Evolutionary conservation across 1,140 invertebrate genomes (phyloP), one percentile per base, ranked within the genome.

Genomic region (Teleogryllus occipitalis): DNA sequence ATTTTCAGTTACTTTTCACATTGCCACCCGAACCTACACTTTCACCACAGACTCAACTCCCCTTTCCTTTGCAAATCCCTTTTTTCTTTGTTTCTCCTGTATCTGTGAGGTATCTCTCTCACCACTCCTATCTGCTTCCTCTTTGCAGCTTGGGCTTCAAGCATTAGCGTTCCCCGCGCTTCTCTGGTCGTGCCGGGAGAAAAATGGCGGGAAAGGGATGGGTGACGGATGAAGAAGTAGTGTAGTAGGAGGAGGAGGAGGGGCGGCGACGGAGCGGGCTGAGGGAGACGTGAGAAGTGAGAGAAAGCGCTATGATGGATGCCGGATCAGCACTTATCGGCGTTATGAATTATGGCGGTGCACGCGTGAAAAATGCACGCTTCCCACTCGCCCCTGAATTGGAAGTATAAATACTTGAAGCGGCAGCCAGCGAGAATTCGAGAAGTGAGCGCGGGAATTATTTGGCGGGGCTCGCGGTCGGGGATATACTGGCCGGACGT

Each of bases 331-430:
- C 54, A 65, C 54, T 65, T 65, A 65, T 65, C 54, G 54, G 54
- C 54, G 54, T 65, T 65, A 65, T 65, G 54, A 65, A 65, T 65
- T 65, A 65, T 65, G 54, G 54, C 54, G 54, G 54, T 10, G 18
- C 54, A 1, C 54, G 54, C 54, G 54, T 65, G 54, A 65, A 65
- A 65, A 65, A 65, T 65, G 54, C 54, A 65, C 54, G 18, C 54
- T 65, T 18, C 54, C 54, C 10, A 65, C 54, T 65, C 54, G 54
- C 54, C 54, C 54, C 54, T 65, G 54, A 65, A 65, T 65, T 65
- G 54, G 54, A 65, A 65, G 54, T 65, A 65, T 65, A 65, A 65
- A 65, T 65, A 65, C 54, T 65, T 65, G 54, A 65, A 65, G 54
- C 54, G 2, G 54, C 54, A 65, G 54, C 54, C 18, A 18, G 54